These are phyloP conservation scores for Pseudoips prasinana DNA, from an alignment of 2,888 invertebrate genomes.

Conservation along the genomic window DNA sequence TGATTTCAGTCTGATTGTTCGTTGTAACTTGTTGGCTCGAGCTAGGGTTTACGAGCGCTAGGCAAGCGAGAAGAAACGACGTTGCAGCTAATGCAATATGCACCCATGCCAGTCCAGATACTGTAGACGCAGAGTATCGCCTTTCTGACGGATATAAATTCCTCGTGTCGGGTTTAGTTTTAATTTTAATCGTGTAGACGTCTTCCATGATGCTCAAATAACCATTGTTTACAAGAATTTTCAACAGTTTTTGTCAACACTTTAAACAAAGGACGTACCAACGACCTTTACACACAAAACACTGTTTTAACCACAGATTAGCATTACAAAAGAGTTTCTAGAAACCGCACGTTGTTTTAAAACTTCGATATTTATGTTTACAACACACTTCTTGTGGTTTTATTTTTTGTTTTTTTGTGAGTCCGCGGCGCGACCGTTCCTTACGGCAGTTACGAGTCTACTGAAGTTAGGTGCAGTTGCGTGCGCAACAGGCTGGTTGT, in stretches of 20 bases:
- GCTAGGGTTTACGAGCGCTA: constrained; percentile 70
- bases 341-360: constrained; percentile 10
- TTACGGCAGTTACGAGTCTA: constrained; percentile 7
- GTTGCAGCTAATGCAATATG: constrained; percentile 83
- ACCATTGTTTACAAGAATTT: constrained; percentile 37
- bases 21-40: constrained; percentile 20
- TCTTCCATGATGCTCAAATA: constrained; percentile 80
- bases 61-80: constrained; percentile 79
- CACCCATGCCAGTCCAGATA: constrained; percentile 84
- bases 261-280: constrained; percentile 17
- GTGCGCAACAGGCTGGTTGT: constrained; percentile 9
- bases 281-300: constrained; percentile 6
- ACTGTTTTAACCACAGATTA: constrained; percentile 7
- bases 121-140: constrained; percentile 85
- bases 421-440: constrained; percentile 8
- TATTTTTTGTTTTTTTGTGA: background rate
- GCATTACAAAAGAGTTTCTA: constrained; percentile 6
- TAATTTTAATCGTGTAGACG: constrained; percentile 85
- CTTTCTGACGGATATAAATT: constrained; percentile 85
- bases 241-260: constrained; percentile 18
- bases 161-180: constrained; percentile 82
- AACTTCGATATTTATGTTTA: constrained; percentile 6
- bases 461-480: constrained; percentile 27
- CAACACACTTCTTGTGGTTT: constrained; percentile 10
- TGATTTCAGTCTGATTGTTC: constrained; percentile 13